These are phyloP conservation scores for Silurus asotus DNA, from an alignment of 2,113 vertebrate species.

Conservation along the genomic window DNA sequence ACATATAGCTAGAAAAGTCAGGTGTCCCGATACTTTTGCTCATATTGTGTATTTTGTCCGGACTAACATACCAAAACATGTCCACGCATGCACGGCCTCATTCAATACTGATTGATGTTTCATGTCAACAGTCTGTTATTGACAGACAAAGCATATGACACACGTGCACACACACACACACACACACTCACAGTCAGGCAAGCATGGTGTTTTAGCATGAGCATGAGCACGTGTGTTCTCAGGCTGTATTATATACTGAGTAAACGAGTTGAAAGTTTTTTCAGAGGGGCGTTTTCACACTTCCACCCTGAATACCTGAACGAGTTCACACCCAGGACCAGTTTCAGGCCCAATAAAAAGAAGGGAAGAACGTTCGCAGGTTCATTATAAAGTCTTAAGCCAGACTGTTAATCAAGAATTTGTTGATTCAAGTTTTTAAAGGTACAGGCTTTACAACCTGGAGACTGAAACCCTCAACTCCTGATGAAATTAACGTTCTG, in stretches of 20 bases:
- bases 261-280: not conserved
- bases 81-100: not conserved
- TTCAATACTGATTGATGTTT: not conserved
- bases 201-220: constrained; percentile 13
- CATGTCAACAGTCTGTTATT: not conserved
- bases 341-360: not conserved
- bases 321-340: not conserved
- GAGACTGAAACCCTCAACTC: not conserved
- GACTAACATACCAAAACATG: too few species aligned
- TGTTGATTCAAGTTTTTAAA: not conserved
- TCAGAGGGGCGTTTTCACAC: not conserved
- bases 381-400: not conserved
- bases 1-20: not conserved
- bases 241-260: not conserved
- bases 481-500: not conserved
- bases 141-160: not conserved
- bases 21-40: not conserved
- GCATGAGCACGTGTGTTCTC: not conserved
- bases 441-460: not conserved
- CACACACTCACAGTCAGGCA: not conserved
- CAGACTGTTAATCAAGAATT: not conserved
- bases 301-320: not conserved
- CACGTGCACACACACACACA: not conserved
- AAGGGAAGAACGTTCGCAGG: not conserved
- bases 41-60: not conserved